Conservation (phyloP, 1,140 invertebrate species). For the Drosophila novamexicana region DNA sequence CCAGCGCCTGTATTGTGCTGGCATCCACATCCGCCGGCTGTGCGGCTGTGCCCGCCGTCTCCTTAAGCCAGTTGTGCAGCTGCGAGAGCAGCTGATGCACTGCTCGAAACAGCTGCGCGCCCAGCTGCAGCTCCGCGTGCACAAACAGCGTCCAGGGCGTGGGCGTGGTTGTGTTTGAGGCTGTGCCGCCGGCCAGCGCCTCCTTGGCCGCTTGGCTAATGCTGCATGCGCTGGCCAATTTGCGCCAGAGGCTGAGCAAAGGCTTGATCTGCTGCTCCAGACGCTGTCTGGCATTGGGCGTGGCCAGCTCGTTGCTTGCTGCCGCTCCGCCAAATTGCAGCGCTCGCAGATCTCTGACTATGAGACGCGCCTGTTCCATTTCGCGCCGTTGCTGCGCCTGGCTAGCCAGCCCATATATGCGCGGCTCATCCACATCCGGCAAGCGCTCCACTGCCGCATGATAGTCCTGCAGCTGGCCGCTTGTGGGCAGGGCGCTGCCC, state of each 20-base stretch:
- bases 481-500: conserved; percentile 85
- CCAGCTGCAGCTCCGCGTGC: conserved; percentile 63
- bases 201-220: conserved; percentile 55
- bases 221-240: conserved; percentile 86
- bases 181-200: conserved; percentile 81
- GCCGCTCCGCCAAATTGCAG: conserved; percentile 62
- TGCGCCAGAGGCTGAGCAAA: conserved; percentile 91
- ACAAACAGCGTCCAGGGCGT: conserved; percentile 86
- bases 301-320: neutral
- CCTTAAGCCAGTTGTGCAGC: conserved; percentile 65
- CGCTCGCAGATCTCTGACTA: conserved; percentile 66
- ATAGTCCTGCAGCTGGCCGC: conserved; percentile 87
- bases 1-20: conserved; percentile 45
- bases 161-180: conserved; percentile 86
- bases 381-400: conserved; percentile 72
- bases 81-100: conserved; percentile 70
- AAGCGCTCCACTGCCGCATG: conserved; percentile 87
- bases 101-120: conserved; percentile 50
- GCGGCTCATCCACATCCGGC: conserved; percentile 89
- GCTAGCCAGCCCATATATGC: conserved; percentile 90
- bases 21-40: conserved; percentile 41
- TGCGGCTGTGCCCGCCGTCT: conserved; percentile 26
- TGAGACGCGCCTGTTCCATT: conserved; percentile 58
- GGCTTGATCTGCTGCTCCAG: conserved; percentile 87
- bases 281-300: conserved; percentile 13